Evolutionary conservation across 2,888 invertebrate species (phyloP), one percentile per base, ranked within the genome.

Genomic region (Stenodema calcarata): DNA sequence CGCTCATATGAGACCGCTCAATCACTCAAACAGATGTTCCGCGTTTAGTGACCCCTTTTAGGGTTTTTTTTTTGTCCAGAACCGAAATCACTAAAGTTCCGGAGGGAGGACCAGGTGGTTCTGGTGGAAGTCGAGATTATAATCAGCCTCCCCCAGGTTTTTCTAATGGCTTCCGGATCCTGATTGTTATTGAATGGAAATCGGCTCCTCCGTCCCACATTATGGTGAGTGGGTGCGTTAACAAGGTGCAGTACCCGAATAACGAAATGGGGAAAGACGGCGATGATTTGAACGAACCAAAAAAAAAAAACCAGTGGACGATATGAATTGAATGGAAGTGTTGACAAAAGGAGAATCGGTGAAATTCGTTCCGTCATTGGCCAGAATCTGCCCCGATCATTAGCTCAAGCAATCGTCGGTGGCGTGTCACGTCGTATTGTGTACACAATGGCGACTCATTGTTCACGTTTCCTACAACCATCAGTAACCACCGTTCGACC

Each of bases 151-250:
- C 70, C 41, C 18, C 35, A 35, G 18, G 76, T 12, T 76, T 76
- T 35, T 35, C 35, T 16, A 35, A 41, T 14, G 18, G 76, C 76
- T 54, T 18, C 54, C 16, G 73, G 76, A 42, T 54, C 23, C 54
- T 54, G 73, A 73, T 44, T 41, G 42, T 76, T 76, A 76, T 76
- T 76, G 76, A 76, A 76, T 76, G 76, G 76, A 76, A 76, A 76
- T 76, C 35, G 76, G 18, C 76, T 41, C 42, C 42, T 18, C 42
- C 42, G 76, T 44, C 76, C 76, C 35, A 41, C 42, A 76, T 42
- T 76, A 41, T 41, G 42, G 42, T 76, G 76, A 41, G 76, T 76
- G 76, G 41, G 73, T 28, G 76, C 35, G 76, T 44, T 76, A 76
- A 76, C 76, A 41, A 76, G 76, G 76, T 76, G 76, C 76, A 42